Evolutionary conservation across 1,140 invertebrate genomes (phyloP).

Genomic region (Trachymyrmex cornetzi): DNA sequence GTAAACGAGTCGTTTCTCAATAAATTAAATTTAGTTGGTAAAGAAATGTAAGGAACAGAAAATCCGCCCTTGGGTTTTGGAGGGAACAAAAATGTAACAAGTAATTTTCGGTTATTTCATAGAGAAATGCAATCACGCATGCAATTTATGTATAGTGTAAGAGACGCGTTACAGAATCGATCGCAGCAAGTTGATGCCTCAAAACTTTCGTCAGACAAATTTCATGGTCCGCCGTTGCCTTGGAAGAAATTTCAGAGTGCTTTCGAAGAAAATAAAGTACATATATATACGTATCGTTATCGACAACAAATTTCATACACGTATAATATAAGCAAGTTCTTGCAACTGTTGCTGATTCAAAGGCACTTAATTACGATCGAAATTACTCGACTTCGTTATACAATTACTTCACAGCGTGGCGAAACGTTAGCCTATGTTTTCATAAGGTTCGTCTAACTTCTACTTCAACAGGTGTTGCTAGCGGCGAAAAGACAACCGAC

Average conservation of each 20-base stretch:
- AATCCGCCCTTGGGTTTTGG: too few relatives aligned
- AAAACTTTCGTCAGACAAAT: background rate
- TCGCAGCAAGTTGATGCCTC: background rate
- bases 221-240: background rate
- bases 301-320: background rate
- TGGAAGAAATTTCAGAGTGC: background rate
- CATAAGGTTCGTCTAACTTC: constrained; percentile 54
- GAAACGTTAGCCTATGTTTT: constrained; percentile 50
- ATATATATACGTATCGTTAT: background rate
- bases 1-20: background rate
- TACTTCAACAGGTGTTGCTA: constrained; percentile 69
- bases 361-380: constrained; percentile 63
- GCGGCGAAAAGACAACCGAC: constrained; percentile 41
- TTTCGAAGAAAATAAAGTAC: background rate
- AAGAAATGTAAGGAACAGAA: background rate
- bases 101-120: constrained; percentile 26
- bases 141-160: background rate
- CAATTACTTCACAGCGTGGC: constrained; percentile 48
- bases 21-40: constrained; percentile 5
- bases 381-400: constrained; percentile 64
- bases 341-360: constrained; percentile 49
- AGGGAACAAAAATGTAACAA: background rate
- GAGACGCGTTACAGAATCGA: background rate
- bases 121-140: background rate
- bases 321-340: constrained; percentile 8